Base-by-base conservation (phyloP, 1,140 invertebrate species). In the Ooceraea biroi region DNA sequence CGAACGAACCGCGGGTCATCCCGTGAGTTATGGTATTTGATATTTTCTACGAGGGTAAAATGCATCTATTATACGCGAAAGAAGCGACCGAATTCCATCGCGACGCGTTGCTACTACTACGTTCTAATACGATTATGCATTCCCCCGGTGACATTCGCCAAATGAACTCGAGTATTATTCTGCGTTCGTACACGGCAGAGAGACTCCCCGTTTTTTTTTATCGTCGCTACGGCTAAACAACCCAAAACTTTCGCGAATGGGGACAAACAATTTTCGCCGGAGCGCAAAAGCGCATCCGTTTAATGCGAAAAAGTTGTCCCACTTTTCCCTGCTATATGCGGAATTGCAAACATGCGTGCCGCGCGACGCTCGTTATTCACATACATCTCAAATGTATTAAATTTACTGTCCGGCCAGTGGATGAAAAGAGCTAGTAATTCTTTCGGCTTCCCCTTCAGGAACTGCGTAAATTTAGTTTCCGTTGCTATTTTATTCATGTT, bases 91-190 rank as follows among this genome's bases (percentile, higher is more conserved):
- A 30, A 71, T 19, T 25, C 14, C 55, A 12, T 63, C n/a, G 50
- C 50, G 19, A 48, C 50, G 48, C 19, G n/a, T n/a, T 36, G 50
- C 25, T 25, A 14, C 17, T 61, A 46, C 58, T 36, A 27, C n/a
- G 41, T n/a, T 25, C 36, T 76, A 76, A 76, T 50, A 50, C 44
- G n/a, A 63, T 76, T 76, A 63, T 19, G 41, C 58, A 61, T 76
- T 46, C 72, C 22, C 41, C 61, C 12, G 44, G 25, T 14, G 44
- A 14, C 41, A 19, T 14, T 73, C 72, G 44, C 27, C 41, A 57
- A 57, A 57, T 36, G 11, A 27, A 57, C 12, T 22, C 19, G 55
- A 36, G 36, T 36, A 7, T 57, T 44, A 27, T 69, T 69, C 10
- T 27, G 69, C 50, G 17, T 36, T 36, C 48, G 50, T 19, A 8